Evolutionary conservation across 2,113 vertebrate genomes (phyloP).

Genomic region (Elephas maximus): DNA sequence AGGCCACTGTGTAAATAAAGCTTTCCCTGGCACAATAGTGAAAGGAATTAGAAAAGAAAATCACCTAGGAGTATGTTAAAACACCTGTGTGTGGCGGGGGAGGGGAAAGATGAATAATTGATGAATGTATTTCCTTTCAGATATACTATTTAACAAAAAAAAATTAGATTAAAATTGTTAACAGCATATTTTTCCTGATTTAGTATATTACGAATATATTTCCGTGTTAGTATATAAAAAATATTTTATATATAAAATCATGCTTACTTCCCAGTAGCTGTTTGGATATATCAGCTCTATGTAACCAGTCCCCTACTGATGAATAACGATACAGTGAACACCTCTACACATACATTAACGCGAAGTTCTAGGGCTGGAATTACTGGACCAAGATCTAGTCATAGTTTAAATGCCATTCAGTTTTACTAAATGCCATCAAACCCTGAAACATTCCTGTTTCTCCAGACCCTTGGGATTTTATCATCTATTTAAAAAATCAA

Average conservation of each 20-base stretch:
- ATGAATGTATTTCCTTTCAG: background rate
- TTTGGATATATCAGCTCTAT: background rate
- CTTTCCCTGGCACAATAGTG: background rate
- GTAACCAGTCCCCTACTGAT: background rate
- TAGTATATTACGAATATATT: background rate
- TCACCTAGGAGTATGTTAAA: background rate
- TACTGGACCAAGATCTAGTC: background rate
- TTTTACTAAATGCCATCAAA: background rate
- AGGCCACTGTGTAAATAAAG: constrained; percentile 25
- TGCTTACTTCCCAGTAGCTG: background rate
- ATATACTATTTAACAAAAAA: background rate
- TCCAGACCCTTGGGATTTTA: background rate
- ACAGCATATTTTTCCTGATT: background rate
- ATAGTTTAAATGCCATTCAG: background rate
- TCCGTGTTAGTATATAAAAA: no score
- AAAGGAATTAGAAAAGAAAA: background rate
- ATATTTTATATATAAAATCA: background rate
- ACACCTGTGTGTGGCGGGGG: no score
- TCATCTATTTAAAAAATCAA: background rate
- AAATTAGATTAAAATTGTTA: background rate
- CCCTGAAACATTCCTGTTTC: background rate
- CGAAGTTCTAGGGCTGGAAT: background rate
- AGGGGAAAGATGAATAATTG: background rate
- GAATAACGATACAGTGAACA: background rate
- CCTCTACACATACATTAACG: background rate